phyloP scores from a whole-genome alignment of 2,113 vertebrate species.

The Leptobrachium ailaonicum region DNA sequence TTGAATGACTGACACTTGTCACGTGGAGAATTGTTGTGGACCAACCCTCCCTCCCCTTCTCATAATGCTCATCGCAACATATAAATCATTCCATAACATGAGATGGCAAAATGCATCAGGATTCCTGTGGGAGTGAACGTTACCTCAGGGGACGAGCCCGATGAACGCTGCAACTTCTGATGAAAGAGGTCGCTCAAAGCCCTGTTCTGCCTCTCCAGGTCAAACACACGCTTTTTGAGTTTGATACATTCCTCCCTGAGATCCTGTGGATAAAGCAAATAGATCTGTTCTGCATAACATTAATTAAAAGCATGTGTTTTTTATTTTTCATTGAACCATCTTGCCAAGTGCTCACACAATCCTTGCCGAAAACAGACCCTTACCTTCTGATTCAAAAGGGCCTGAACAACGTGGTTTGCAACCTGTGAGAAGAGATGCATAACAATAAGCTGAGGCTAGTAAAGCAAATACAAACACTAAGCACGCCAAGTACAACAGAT shows the following conservation, averaged over 20 bases:
- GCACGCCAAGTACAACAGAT: no score
- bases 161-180: constrained; percentile 85
- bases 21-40: no score
- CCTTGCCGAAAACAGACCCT: constrained; percentile 5
- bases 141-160: constrained; percentile 83
- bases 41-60: no score
- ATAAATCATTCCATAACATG: no score
- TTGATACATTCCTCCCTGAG: constrained; percentile 95
- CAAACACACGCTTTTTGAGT: constrained; percentile 91
- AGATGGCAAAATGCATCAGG: not conserved
- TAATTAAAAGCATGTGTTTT: not conserved
- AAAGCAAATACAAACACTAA: not conserved
- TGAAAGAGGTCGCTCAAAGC: constrained; percentile 88
- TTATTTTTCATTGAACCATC: not conserved
- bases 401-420: constrained; percentile 94
- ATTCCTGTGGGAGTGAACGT: not conserved
- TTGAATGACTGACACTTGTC: no score
- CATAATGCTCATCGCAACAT: no score
- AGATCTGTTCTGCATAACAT: not conserved
- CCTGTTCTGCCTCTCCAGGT: constrained; percentile 93
- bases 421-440: constrained; percentile 70
- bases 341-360: no score
- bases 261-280: constrained; percentile 69
- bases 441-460: not conserved
- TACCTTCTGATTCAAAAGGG: constrained; percentile 93